Base-by-base conservation (phyloP, 37 sponge, comb jelly and placozoan genomes). In the Oopsacas minuta region DNA sequence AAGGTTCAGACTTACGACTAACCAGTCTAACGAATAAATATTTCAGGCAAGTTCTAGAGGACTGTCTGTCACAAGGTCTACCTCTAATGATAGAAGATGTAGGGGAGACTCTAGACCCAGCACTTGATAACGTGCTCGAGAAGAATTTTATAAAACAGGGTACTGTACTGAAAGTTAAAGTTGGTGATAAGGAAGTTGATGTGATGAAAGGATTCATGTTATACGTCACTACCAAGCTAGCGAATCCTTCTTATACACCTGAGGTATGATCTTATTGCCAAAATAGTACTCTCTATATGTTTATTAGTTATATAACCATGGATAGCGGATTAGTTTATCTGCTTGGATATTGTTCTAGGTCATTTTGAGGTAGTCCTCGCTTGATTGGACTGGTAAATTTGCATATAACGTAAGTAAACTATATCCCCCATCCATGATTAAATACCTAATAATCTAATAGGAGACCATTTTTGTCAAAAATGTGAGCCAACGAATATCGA, bases 111-210 rank as follows among this genome's bases (percentile, higher is more conserved):
- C 90, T 98, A 36, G 99, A 98, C 84, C 99, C 99, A n/a, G 99
- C 94, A 10, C 85, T 98, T 81, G 99, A 98, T 81, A 98, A 98
- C 87, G 96, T 98, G 35, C 88, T 98, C 46, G 99, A 98, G 86
- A 95, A 95, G 91, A 98, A 98, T 87, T 98, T 98, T 84, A 98
- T 98, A 87, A 98, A 95, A 82, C 92, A 92, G 28, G 99, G 99
- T 0, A 85, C 82, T 0, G 90, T 90, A 1, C 83, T 88, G 30
- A 92, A 92, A 38, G 99, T 98, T 39, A 95, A 98, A 83, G 94
- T 98, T 37, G 99, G 99, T 36, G 99, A 98, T 83, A 98, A 98
- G 86, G 99, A 98, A 51, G 90, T 93, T 38, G 99, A 98, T 87
- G 93, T 98, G 39, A 93, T 98, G 99, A 36, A 83, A 30, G 94